Conservation (phyloP, 2,888 invertebrate genomes). For the Phyllotreta striolata region DNA sequence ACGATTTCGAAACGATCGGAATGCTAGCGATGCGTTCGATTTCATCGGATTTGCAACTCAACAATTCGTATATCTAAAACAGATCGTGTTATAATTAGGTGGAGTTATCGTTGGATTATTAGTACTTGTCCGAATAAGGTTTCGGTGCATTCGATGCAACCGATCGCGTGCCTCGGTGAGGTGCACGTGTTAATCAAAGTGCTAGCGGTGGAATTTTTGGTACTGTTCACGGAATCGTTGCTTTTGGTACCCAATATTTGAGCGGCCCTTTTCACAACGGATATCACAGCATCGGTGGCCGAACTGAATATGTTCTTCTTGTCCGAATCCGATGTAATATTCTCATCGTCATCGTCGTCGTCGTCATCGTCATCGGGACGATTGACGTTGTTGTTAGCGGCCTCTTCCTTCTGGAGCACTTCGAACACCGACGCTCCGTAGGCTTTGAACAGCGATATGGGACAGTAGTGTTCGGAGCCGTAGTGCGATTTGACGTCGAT, state of each 20-base stretch:
- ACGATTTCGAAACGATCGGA: slow-evolving; percentile 68
- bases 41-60: slow-evolving; percentile 74
- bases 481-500: slow-evolving; percentile 93
- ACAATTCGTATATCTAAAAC: slow-evolving; percentile 70
- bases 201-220: slow-evolving; percentile 65
- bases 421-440: slow-evolving; percentile 94
- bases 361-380: slow-evolving; percentile 73
- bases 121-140: slow-evolving; percentile 65
- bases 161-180: slow-evolving; percentile 77
- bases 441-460: slow-evolving; percentile 92
- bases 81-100: slow-evolving; percentile 44
- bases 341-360: slow-evolving; percentile 58
- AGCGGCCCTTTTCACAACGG: slow-evolving; percentile 91
- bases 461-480: slow-evolving; percentile 97
- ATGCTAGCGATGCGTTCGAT: slow-evolving; percentile 69
- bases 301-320: slow-evolving; percentile 82
- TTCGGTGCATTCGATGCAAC: slow-evolving; percentile 79
- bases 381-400: slow-evolving; percentile 65
- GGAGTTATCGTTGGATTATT: not conserved
- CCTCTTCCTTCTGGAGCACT: slow-evolving; percentile 80
- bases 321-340: slow-evolving; percentile 42
- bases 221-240: slow-evolving; percentile 62
- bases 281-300: slow-evolving; percentile 89
- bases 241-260: slow-evolving; percentile 80
- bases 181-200: slow-evolving; percentile 66